These are phyloP conservation scores for Euplexia lucipara DNA, from an alignment of 2,888 invertebrate genomes.

Conservation along the genomic window DNA sequence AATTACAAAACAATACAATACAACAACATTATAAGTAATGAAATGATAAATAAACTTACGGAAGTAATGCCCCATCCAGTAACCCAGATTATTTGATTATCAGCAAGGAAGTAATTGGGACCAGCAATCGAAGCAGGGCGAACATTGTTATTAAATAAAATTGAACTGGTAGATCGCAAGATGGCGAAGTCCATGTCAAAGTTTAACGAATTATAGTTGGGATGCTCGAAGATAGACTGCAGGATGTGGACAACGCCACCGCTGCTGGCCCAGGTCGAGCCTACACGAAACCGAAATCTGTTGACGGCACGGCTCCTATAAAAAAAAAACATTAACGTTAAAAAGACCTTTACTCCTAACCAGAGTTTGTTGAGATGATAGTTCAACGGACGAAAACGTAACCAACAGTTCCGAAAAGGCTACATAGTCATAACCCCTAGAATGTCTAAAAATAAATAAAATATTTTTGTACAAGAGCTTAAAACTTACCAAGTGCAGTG, in stretches of 20 bases:
- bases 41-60: conserved; percentile 64
- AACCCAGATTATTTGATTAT: conserved; percentile 75
- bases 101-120: conserved; percentile 70
- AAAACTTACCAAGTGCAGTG: conserved; percentile 68
- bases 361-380: no score
- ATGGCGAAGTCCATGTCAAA: conserved; percentile 15
- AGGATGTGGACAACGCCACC: conserved; percentile 66
- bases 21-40: neutral
- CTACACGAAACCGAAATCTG: conserved; percentile 62
- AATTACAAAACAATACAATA: no score
- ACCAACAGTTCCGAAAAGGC: no score
- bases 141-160: conserved; percentile 21
- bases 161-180: conserved; percentile 5
- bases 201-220: neutral
- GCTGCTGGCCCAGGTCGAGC: conserved; percentile 67
- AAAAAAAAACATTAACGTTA: neutral
- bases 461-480: no score
- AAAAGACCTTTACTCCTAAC: no score
- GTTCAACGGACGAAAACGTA: no score
- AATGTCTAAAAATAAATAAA: no score
- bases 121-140: conserved; percentile 57
- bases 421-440: no score
- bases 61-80: conserved; percentile 77
- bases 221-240: conserved; percentile 24
- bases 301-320: conserved; percentile 37